Evolutionary conservation across 2,797 vertebrate species (phyloP).

Genomic region (Takifugu rubripes): DNA sequence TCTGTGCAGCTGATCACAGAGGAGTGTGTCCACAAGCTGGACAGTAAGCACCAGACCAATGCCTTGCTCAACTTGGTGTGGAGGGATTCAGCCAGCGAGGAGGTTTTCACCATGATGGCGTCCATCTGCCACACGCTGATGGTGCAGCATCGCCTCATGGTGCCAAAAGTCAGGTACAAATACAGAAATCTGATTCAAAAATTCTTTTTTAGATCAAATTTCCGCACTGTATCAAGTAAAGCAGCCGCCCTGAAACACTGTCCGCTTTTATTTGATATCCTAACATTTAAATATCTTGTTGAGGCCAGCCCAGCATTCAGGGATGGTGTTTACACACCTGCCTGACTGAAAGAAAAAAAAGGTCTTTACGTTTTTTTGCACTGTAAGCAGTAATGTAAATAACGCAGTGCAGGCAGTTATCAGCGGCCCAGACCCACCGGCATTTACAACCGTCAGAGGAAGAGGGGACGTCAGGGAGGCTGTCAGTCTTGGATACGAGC

Average conservation of each 20-base stretch:
- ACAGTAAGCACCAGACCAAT: slow-evolving; percentile 95
- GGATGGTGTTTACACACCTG: slow-evolving; percentile 39
- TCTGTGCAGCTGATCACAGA: slow-evolving; percentile 89
- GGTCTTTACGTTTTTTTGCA: slow-evolving; percentile 56
- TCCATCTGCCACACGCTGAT: slow-evolving; percentile 96
- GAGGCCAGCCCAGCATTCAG: slow-evolving; percentile 1
- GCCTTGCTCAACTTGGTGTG: slow-evolving; percentile 91
- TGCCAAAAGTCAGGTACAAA: slow-evolving; percentile 93
- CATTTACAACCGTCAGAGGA: slow-evolving; percentile 83
- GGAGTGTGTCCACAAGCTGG: slow-evolving; percentile 92
- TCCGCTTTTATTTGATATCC: slow-evolving; percentile 21
- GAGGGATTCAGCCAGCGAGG: slow-evolving; percentile 95
- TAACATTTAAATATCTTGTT: slow-evolving; percentile 22
- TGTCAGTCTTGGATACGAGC: slow-evolving; percentile 79
- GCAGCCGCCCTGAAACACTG: slow-evolving; percentile 7
- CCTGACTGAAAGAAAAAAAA: slow-evolving; percentile 52
- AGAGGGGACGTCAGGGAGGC: slow-evolving; percentile 81
- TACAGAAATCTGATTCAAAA: neutral
- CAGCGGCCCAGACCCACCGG: slow-evolving; percentile 67
- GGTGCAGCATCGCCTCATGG: slow-evolving; percentile 98
- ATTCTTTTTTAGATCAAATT: neutral
- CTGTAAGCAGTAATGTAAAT: slow-evolving; percentile 80
- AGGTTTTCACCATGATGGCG: slow-evolving; percentile 95
- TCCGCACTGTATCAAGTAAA: neutral
- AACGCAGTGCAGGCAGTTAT: slow-evolving; percentile 74